Evolutionary conservation across 2,888 invertebrate genomes (phyloP).

Genomic region (Drosophila macrospina): DNA sequence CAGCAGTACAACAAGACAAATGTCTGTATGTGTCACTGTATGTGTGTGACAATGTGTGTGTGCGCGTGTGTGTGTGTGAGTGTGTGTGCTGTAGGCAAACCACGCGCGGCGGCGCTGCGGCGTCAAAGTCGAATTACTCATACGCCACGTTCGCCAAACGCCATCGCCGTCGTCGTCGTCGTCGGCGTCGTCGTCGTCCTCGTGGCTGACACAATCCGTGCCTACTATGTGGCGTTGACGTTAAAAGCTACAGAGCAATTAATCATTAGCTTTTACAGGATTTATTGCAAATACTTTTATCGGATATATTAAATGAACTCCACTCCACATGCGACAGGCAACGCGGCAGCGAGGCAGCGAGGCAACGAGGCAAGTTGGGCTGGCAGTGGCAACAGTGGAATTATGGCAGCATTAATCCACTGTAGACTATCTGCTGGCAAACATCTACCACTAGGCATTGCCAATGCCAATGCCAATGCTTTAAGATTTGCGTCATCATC

Average conservation of each 20-base stretch:
- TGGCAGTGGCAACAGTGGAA: constrained; percentile 56
- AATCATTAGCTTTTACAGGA: constrained; percentile 84
- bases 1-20: constrained; percentile 62
- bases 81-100: constrained; percentile 68
- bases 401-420: constrained; percentile 80
- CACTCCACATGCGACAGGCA: constrained; percentile 55
- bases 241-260: constrained; percentile 80
- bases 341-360: constrained; percentile 2
- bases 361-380: constrained; percentile 13
- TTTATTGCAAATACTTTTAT: constrained; percentile 83
- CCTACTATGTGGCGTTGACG: constrained; percentile 76
- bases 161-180: constrained; percentile 14
- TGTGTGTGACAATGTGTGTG: constrained; percentile 14
- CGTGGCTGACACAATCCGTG: constrained; percentile 75
- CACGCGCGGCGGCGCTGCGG: constrained; percentile 73
- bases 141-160: constrained; percentile 70
- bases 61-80: constrained; percentile 23
- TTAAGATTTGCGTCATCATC: constrained; percentile 78
- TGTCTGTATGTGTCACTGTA: constrained; percentile 35
- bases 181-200: constrained; percentile 1
- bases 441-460: constrained; percentile 65
- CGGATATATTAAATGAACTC: constrained; percentile 81
- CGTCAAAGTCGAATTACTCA: constrained; percentile 79
- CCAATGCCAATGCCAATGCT: constrained; percentile 47
- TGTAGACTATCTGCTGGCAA: constrained; percentile 69